Evolutionary conservation across 2,113 vertebrate genomes (phyloP).

Genomic region (Muntiacus reevesi): DNA sequence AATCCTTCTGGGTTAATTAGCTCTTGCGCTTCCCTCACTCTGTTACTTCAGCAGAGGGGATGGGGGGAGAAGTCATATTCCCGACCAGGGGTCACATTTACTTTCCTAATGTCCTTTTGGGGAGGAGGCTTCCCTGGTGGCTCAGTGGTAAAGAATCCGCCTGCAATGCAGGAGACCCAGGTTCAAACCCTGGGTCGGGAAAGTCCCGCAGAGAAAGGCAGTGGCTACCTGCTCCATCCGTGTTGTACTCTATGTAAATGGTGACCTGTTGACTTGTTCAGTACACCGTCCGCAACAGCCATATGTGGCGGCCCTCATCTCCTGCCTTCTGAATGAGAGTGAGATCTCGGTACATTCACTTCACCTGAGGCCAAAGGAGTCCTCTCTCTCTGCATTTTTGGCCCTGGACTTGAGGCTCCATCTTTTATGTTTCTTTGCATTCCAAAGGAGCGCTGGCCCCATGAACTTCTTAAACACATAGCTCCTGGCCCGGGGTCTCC

Average conservation of each 20-base stretch:
- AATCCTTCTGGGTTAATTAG: neutral
- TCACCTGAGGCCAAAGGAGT: neutral
- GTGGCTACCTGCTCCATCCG: neutral
- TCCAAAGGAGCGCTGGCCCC: neutral
- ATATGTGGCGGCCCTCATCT: neutral
- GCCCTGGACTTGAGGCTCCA: neutral
- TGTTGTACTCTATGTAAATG: neutral
- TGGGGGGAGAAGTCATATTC: neutral
- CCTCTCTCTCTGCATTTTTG: neutral
- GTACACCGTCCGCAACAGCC: neutral
- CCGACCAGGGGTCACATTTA: neutral
- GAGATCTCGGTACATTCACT: neutral
- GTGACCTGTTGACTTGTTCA: neutral
- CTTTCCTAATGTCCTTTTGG: neutral
- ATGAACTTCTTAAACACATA: conserved; percentile 21
- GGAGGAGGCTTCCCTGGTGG: neutral
- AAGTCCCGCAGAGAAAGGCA: neutral
- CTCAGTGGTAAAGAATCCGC: neutral
- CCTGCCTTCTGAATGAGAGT: neutral
- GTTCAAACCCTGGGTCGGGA: neutral
- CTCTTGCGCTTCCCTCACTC: neutral
- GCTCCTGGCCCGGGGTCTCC: conserved; percentile 22
- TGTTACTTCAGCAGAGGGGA: neutral
- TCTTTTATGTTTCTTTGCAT: neutral
- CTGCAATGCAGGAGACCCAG: neutral